These are phyloP conservation scores for Nomada fabriciana DNA, from an alignment of 2,888 invertebrate genomes.

Conservation along the genomic window DNA sequence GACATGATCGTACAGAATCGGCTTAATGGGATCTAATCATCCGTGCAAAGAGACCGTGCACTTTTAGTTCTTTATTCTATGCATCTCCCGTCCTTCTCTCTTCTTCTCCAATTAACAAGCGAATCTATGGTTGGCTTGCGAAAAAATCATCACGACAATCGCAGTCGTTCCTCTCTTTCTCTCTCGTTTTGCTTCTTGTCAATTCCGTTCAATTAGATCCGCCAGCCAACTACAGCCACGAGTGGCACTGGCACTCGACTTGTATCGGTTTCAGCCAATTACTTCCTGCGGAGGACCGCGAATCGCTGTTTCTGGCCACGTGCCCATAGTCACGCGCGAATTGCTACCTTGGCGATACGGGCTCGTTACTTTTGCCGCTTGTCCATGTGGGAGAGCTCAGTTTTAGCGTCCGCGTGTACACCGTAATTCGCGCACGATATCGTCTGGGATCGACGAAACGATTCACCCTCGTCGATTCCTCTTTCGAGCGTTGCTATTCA, in stretches of 20 bases:
- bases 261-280: slow-evolving; percentile 81
- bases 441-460: background rate
- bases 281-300: slow-evolving; percentile 60
- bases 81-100: slow-evolving; percentile 1
- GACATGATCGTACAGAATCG: slow-evolving; percentile 43
- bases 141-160: slow-evolving; percentile 55
- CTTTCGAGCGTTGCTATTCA: background rate
- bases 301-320: slow-evolving; percentile 65
- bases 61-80: slow-evolving; percentile 13
- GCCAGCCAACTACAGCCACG: slow-evolving; percentile 63
- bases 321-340: slow-evolving; percentile 68
- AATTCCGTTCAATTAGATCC: slow-evolving; percentile 72
- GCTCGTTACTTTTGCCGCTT: slow-evolving; percentile 41
- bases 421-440: background rate
- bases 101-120: slow-evolving; percentile 58
- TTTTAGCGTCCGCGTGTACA: background rate
- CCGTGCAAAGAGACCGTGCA: slow-evolving; percentile 61
- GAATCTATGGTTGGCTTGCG: slow-evolving; percentile 4
- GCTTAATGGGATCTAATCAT: slow-evolving; percentile 62
- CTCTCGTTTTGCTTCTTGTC: slow-evolving; percentile 47
- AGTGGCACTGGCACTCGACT: slow-evolving; percentile 70
- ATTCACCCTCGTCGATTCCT: background rate
- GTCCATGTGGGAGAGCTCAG: background rate
- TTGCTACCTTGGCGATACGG: slow-evolving; percentile 18
- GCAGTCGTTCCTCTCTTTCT: slow-evolving; percentile 2